Conservation (phyloP, 2,113 vertebrate species). For the Phyllostomus hastatus region DNA sequence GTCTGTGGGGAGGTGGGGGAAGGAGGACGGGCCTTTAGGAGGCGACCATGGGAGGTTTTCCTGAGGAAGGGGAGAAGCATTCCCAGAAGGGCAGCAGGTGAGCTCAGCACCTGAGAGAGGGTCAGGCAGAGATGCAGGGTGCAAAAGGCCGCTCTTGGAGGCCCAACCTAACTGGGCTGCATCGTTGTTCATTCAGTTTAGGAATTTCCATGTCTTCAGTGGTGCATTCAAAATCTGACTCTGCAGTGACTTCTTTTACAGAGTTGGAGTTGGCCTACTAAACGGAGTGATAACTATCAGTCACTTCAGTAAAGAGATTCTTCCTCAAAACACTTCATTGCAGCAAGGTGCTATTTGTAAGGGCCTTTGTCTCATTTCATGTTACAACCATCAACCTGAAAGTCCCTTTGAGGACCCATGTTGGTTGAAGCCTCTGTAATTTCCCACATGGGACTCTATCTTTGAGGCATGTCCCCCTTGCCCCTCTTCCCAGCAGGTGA, state of each 20-base stretch:
- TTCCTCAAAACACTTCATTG: accelerated
- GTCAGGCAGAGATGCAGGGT: neutral
- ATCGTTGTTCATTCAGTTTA: neutral
- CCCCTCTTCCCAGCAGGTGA: neutral
- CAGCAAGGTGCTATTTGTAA: accelerated
- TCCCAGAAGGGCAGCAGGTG: too few species aligned
- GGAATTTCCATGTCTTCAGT: neutral
- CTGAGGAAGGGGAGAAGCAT: neutral
- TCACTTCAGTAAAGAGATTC: accelerated
- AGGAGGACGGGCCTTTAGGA: neutral
- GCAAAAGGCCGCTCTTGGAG: too few species aligned
- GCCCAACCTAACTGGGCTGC: accelerated
- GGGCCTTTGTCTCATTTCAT: accelerated
- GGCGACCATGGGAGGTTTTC: neutral
- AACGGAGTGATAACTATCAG: accelerated
- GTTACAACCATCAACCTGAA: neutral
- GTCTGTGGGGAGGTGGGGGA: accelerated
- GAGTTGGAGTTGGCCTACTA: accelerated
- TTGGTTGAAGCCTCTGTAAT: neutral
- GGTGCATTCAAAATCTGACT: neutral
- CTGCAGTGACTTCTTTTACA: accelerated
- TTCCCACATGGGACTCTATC: neutral
- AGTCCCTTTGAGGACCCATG: neutral
- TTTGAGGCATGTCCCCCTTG: neutral
- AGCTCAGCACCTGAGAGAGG: neutral